Percentiles rank a stretch among this genome's conserved stretches.
Conservation (phyloP, 2,888 invertebrate species). For the Drosophila cognata region DNA sequence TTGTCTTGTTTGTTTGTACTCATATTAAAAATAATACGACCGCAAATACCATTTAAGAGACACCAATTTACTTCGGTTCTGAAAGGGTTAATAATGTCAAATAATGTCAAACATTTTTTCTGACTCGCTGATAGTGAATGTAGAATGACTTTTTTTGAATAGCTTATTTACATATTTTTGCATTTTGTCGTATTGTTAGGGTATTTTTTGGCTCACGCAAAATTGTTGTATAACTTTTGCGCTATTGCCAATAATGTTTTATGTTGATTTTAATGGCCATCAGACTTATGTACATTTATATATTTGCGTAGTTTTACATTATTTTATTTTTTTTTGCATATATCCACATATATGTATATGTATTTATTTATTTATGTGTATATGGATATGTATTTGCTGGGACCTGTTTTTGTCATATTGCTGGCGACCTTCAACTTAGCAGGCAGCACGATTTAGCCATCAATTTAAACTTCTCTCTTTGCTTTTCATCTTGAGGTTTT, state of each 20-base stretch:
- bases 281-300: constrained; percentile 36
- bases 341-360: not conserved
- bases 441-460: constrained; percentile 58
- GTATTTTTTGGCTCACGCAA: constrained; percentile 19
- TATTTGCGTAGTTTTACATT: constrained; percentile 50
- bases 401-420: constrained; percentile 18
- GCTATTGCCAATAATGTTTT: constrained; percentile 42
- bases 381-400: constrained; percentile 4
- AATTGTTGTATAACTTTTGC: constrained; percentile 16
- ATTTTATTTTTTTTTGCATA: constrained; percentile 14
- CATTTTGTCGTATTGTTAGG: constrained; percentile 3
- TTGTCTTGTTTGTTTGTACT: not conserved
- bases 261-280: constrained; percentile 49
- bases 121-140: not conserved
- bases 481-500: constrained; percentile 13
- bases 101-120: not conserved
- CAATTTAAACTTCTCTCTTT: constrained; percentile 41
- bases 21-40: not conserved
- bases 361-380: not conserved
- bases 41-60: not conserved
- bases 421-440: constrained; percentile 59
- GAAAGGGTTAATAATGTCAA: not conserved
- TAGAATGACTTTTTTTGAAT: not conserved
- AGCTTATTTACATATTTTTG: not conserved
- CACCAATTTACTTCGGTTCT: not conserved